Percentiles rank a stretch among this genome's conserved stretches.
phyloP scores from a whole-genome alignment of 2,888 invertebrate genomes.

The Noctua pronuba region DNA sequence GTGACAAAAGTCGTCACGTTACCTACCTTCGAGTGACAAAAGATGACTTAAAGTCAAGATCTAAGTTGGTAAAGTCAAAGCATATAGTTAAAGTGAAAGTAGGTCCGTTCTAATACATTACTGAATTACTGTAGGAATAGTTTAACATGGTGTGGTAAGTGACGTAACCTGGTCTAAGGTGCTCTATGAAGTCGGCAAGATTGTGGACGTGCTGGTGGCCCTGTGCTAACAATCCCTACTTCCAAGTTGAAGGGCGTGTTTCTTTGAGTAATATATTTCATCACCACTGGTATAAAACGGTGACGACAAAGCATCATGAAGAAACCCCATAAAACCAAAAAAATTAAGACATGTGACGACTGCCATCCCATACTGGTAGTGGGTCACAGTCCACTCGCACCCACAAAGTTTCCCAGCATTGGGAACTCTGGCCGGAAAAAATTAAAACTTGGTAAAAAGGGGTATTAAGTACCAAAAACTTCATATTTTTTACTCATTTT shows the following conservation, averaged over 20 bases:
- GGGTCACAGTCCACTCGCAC: neutral
- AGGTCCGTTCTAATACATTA: conserved; percentile 6
- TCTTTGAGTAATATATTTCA: neutral
- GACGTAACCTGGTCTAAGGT: neutral
- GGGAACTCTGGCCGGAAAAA: neutral
- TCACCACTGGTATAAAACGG: neutral
- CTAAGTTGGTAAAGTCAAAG: too few species aligned
- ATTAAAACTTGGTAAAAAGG: neutral
- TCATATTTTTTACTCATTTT: neutral
- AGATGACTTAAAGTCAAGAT: neutral
- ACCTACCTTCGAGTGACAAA: neutral
- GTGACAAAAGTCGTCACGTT: neutral
- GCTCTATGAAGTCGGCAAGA: neutral
- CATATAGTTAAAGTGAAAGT: neutral
- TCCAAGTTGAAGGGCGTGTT: neutral
- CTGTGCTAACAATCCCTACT: neutral
- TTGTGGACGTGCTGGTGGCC: neutral
- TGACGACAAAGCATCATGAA: neutral
- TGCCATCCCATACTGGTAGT: neutral
- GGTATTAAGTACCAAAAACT: neutral
- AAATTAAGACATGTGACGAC: neutral
- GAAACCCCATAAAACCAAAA: neutral
- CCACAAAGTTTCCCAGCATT: neutral
- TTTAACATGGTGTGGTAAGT: neutral
- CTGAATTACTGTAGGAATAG: neutral